These are phyloP conservation scores for Atethmia centrago DNA, from an alignment of 2,888 invertebrate species.

Conservation along the genomic window DNA sequence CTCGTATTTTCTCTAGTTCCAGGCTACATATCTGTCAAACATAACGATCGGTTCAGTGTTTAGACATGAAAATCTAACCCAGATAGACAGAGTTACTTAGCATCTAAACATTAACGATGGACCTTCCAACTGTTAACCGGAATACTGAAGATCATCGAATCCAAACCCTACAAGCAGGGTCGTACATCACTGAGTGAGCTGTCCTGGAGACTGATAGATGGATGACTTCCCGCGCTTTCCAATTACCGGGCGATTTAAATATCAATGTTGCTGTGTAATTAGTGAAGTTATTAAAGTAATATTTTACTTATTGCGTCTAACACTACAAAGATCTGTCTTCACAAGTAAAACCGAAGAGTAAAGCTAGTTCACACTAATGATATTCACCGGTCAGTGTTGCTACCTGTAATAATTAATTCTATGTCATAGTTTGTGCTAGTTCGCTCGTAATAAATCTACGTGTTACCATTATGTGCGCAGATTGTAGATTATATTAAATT, in stretches of 20 bases:
- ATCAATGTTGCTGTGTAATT: background rate
- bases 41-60: too few relatives aligned
- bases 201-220: background rate
- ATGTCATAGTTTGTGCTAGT: constrained; percentile 16
- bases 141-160: background rate
- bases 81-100: background rate
- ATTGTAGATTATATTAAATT: constrained; percentile 17
- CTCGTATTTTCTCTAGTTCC: background rate
- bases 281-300: background rate
- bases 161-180: background rate
- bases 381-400: background rate
- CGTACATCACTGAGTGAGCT: background rate
- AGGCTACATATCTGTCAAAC: background rate
- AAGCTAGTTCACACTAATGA: constrained; percentile 11
- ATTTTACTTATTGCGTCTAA: too few relatives aligned
- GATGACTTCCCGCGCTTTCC: background rate
- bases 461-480: constrained; percentile 9
- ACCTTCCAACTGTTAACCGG: background rate
- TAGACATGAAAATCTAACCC: background rate
- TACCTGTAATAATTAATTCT: constrained; percentile 22
- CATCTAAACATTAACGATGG: background rate
- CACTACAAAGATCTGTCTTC: background rate
- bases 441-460: constrained; percentile 30
- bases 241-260: background rate
- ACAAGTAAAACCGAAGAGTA: background rate